Base-by-base conservation (phyloP, 2,113 vertebrate species). In the Odocoileus virginianus region DNA sequence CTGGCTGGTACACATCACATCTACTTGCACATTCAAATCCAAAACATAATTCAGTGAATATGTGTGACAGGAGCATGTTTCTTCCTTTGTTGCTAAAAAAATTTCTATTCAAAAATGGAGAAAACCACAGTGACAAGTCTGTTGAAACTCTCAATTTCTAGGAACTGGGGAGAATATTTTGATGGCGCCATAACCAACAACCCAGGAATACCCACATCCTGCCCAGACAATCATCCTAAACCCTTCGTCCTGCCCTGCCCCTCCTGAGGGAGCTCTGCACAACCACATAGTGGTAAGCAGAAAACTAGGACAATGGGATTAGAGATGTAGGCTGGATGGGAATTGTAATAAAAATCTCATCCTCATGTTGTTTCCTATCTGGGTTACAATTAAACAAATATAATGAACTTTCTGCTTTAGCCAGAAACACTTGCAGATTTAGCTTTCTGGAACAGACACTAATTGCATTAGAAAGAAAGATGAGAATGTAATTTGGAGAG, bases 381-480 rank as follows among this genome's bases (percentile, higher is more conserved):
- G 81, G 94, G 57, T 97, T 96, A 95, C 74, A 96, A 88, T 95
- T 92, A 92, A 89, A 91, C 61, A 98, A 91, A 96, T 76, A 81
- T 40, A 97, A 91, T 93, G 61, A 97, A 81, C 93, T 95, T 96
- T 91, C 82, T 95, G 89, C 92, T 81, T 93, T 92, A 95, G 64
- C 55, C 61, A 95, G 87, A 96, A 96, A 97, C 57, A 87, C 33
- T 87, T 94, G 27, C 83, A 94, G 81, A 97, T 90, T 97, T 92
- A 90, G 92, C 47, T 97, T 95, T 97, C 94, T 97, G 90, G 57
- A 96, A 92, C 81, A 92, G 87, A 96, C n/a, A 94, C 84, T 93
- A 97, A 98, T 87, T 96, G 86, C 47, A 95, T 95, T 95, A 96
- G 61, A 96, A 96, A 92, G 93, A 96, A 97, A 89, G 47, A 92